phyloP scores from a whole-genome alignment of 2,888 invertebrate genomes.

The Blera fallax region DNA sequence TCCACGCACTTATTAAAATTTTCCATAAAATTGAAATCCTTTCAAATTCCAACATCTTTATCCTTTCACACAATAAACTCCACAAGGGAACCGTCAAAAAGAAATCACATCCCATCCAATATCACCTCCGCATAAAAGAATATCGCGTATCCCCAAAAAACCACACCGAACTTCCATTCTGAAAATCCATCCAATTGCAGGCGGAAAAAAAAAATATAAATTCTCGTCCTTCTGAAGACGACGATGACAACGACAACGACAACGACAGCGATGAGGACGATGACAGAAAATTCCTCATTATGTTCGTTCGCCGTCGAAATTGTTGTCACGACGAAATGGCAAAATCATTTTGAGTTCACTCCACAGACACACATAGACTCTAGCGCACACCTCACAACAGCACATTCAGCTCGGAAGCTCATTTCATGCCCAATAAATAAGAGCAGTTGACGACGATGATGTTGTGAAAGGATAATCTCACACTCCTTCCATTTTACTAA shows the following conservation, averaged over 20 bases:
- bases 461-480: conserved; percentile 64
- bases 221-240: not conserved
- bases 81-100: conserved; percentile 32
- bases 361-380: not conserved
- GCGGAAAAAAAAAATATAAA: not conserved
- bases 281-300: conserved; percentile 63
- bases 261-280: conserved; percentile 28
- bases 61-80: conserved; percentile 56
- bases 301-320: conserved; percentile 47
- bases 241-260: not conserved
- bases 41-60: conserved; percentile 57
- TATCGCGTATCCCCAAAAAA: conserved; percentile 23
- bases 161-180: conserved; percentile 26
- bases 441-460: conserved; percentile 59
- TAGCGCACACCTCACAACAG: conserved; percentile 19
- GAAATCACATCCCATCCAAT: conserved; percentile 56
- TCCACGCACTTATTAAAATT: conserved; percentile 64
- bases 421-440: conserved; percentile 72
- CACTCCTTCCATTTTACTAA: conserved; percentile 5
- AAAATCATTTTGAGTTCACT: conserved; percentile 62
- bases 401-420: conserved; percentile 48
- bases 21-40: conserved; percentile 54
- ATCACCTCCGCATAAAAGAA: conserved; percentile 34
- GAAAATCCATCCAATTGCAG: conserved; percentile 42
- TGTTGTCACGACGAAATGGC: conserved; percentile 66